phyloP scores from a whole-genome alignment of 2,888 invertebrate species.

The Dinocampus coccinellae region DNA sequence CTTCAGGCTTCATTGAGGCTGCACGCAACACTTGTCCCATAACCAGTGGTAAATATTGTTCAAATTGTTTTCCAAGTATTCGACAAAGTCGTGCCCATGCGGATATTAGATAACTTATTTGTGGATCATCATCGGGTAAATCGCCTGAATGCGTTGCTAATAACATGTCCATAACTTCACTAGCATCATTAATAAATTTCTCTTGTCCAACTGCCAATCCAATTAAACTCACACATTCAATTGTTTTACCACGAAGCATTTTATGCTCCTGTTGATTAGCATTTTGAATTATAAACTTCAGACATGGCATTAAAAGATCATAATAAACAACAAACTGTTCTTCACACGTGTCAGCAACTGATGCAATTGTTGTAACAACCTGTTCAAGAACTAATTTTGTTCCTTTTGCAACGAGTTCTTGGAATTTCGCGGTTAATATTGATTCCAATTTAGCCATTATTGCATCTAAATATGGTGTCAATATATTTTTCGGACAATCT shows the following conservation, averaged over 20 bases:
- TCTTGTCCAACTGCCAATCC: constrained; percentile 88
- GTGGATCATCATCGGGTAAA: constrained; percentile 94
- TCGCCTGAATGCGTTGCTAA: constrained; percentile 89
- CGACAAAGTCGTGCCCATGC: constrained; percentile 99
- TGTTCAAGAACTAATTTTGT: constrained; percentile 98
- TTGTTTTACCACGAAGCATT: constrained; percentile 95
- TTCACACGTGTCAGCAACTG: constrained; percentile 98
- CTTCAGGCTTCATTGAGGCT: constrained; percentile 93
- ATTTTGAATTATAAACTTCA: constrained; percentile 97
- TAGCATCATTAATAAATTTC: constrained; percentile 91
- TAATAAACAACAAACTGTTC: constrained; percentile 96
- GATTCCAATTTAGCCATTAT: constrained; percentile 92
- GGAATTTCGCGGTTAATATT: constrained; percentile 92
- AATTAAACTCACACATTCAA: constrained; percentile 98
- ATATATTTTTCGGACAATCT: constrained; percentile 95
- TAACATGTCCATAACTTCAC: constrained; percentile 95
- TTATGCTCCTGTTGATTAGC: constrained; percentile 90
- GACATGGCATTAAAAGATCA: constrained; percentile 89
- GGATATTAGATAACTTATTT: constrained; percentile 96
- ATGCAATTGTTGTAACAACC: constrained; percentile 97
- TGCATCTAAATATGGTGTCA: constrained; percentile 90
- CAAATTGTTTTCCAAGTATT: constrained; percentile 88
- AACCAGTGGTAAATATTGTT: constrained; percentile 93
- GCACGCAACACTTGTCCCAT: constrained; percentile 95
- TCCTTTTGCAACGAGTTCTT: constrained; percentile 93